Evolutionary conservation across 2,113 vertebrate species (phyloP), one percentile per base, ranked within the genome.

Genomic region (Hippolais icterina): DNA sequence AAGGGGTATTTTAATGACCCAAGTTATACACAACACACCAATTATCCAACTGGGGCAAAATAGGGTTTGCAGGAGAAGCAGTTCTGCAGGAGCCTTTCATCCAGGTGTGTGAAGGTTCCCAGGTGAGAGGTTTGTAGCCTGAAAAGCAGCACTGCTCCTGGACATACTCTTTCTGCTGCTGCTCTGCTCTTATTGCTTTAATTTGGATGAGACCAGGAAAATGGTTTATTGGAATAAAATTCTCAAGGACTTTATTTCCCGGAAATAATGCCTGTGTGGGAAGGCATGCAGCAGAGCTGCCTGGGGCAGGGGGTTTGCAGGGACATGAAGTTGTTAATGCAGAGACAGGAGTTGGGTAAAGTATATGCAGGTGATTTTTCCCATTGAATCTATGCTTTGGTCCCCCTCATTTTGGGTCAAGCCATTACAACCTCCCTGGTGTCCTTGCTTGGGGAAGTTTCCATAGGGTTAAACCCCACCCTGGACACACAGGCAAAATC

Each of bases 401-500:
- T 37, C 10, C 24, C 11, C 6, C 9, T 31, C 4, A 0, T 31
- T 47, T 42, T 11, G 12, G 19, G 9, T 70, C 29, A 77, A 27
- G 27, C 23, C 27, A 31, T 29, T 24, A 41, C 27, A 52, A 9
- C 31, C 42, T 65, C 47, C 1, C 21, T 33, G 41, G 11, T 69
- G 50, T 54, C 50, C 54, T 44, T 25, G 52, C n/a, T 33, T 4
- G 5, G 44, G 35, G 19, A 80, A 61, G 5, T 68, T 53, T 77
- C 39, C 41, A 53, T 41, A 10, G 23, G 21, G 39, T 29, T 39
- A 61, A 57, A n/a, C 22, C 22, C 15, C 27, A 20, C n/a, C 5
- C 10, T 33, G 53, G n/a, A 20, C 41, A 25, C 63, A 20, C 0
- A 0, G 25, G 15, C 50, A 60, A 2, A 2, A 11, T 57, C 37